phyloP scores from a whole-genome alignment of 2,888 invertebrate genomes.

The Eupithecia pulchellata region DNA sequence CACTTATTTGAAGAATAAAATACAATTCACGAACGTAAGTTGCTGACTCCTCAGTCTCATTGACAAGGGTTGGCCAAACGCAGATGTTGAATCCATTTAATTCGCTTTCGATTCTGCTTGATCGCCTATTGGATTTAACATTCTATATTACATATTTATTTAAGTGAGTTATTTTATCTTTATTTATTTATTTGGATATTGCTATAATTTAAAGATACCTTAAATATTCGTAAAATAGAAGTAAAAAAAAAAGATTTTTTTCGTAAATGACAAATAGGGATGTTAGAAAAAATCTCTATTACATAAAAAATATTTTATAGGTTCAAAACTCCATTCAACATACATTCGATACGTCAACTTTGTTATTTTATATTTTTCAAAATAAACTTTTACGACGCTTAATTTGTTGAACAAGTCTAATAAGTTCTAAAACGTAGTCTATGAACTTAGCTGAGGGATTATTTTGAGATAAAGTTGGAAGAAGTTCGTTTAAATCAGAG shows the following conservation, averaged over 20 bases:
- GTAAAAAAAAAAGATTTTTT: too few relatives aligned
- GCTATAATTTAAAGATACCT: too few relatives aligned
- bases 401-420: not conserved
- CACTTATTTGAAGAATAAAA: not conserved
- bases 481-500: conserved; percentile 62
- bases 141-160: conserved; percentile 13
- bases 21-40: not conserved
- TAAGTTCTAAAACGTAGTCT: conserved; percentile 19
- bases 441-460: conserved; percentile 40
- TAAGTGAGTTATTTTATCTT: not conserved
- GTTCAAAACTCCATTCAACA: not conserved
- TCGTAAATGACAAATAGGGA: too few relatives aligned
- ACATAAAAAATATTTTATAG: not conserved
- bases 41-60: conserved; percentile 27
- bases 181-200: too few relatives aligned
- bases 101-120: conserved; percentile 31
- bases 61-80: conserved; percentile 29
- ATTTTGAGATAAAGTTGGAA: conserved; percentile 41
- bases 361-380: not conserved
- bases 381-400: conserved; percentile 2
- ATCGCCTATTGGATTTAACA: conserved; percentile 32
- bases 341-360: not conserved
- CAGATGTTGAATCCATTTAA: conserved; percentile 46
- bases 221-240: not conserved
- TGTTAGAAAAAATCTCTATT: not conserved